Conservation (phyloP, 2,797 vertebrate species). For the Triplophysa bombifrons region DNA sequence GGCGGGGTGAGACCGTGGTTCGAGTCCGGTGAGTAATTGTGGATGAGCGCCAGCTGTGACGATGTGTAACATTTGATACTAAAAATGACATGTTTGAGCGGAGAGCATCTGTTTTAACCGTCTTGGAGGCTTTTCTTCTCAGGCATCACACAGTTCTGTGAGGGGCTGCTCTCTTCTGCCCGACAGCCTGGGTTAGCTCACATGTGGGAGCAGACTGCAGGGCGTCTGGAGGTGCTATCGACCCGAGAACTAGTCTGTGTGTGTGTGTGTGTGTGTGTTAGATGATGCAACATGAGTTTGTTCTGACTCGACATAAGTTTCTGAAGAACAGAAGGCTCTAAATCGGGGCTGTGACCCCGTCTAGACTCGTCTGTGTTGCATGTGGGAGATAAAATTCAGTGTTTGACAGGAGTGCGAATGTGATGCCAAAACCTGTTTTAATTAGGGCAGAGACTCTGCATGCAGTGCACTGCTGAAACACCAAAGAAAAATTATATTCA, state of each 20-base stretch:
- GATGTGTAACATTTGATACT: too few relatives aligned
- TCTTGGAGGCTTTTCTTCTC: constrained; percentile 22
- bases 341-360: background rate
- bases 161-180: constrained; percentile 39
- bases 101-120: constrained; percentile 38
- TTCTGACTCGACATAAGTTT: constrained; percentile 1
- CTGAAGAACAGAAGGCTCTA: background rate
- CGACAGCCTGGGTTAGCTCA: constrained; percentile 37
- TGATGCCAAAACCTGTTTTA: background rate
- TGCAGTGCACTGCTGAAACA: background rate
- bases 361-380: constrained; percentile 2
- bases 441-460: background rate
- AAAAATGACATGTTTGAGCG: background rate
- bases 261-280: background rate
- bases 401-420: background rate
- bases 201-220: constrained; percentile 37
- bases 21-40: too few relatives aligned
- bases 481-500: background rate
- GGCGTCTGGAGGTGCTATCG: background rate
- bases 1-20: too few relatives aligned
- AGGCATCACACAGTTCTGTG: constrained; percentile 13
- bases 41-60: too few relatives aligned
- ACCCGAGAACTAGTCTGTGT: background rate
- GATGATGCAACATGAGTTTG: background rate
- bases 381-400: background rate